These are phyloP conservation scores for Oryzias woworae DNA, from an alignment of 2,113 vertebrate genomes.

Conservation along the genomic window DNA sequence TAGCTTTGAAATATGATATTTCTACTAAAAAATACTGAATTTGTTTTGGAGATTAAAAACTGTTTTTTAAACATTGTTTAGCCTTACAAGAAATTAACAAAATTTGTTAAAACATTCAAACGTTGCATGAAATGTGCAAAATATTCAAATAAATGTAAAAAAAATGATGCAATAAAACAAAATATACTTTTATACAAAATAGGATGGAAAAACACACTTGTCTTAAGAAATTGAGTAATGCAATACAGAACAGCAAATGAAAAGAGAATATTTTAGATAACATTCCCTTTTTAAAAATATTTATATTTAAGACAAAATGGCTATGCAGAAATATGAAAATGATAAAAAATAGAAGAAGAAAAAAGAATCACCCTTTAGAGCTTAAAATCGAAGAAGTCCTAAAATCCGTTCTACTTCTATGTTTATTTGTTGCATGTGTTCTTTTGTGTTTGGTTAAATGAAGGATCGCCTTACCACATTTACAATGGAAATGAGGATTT, in stretches of 20 bases:
- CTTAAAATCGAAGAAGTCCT: conserved; percentile 13
- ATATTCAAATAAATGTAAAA: neutral
- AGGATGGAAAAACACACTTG: too few species aligned
- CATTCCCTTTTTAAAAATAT: too few species aligned
- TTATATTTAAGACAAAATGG: too few species aligned
- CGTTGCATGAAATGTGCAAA: neutral
- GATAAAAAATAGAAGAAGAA: neutral
- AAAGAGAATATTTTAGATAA: too few species aligned
- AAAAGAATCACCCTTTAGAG: neutral
- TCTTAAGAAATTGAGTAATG: too few species aligned
- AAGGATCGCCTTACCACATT: conserved; percentile 50
- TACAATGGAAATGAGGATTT: conserved; percentile 66
- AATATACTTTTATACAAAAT: neutral
- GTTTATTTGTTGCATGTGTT: conserved; percentile 31
- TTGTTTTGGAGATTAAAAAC: neutral
- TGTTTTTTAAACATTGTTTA: neutral
- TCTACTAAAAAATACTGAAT: conserved; percentile 1
- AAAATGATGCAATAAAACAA: neutral
- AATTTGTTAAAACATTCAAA: neutral
- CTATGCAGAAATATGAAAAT: neutral
- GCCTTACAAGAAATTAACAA: neutral
- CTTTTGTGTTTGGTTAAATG: conserved; percentile 50
- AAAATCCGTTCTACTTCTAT: conserved; percentile 25
- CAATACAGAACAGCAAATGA: too few species aligned
- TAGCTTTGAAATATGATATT: neutral